Conservation (phyloP, 2,888 invertebrate species). For the Nudaria mundana region DNA sequence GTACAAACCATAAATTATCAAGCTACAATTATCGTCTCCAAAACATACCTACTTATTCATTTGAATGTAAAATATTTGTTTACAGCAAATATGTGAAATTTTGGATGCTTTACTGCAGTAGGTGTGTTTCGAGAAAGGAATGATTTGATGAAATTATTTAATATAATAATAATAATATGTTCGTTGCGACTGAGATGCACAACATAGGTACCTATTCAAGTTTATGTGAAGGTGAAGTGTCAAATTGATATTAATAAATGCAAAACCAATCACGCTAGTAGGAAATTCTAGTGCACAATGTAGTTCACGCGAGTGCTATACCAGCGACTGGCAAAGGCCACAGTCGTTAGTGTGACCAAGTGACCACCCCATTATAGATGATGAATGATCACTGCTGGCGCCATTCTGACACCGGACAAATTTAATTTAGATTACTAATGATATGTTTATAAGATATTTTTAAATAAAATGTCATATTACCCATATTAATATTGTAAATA, state of each 20-base stretch:
- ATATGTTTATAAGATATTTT: slow-evolving; percentile 39
- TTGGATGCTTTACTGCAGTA: no score
- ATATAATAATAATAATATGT: no score
- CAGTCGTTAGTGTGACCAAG: slow-evolving; percentile 66
- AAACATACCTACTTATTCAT: slow-evolving; percentile 30
- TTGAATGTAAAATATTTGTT: no score
- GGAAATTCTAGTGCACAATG: slow-evolving; percentile 3
- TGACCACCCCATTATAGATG: slow-evolving; percentile 67
- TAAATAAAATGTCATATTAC: slow-evolving; percentile 32
- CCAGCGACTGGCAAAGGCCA: slow-evolving; percentile 42
- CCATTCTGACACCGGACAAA: slow-evolving; percentile 68
- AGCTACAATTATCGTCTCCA: slow-evolving; percentile 27
- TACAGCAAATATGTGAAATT: no score
- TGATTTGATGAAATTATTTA: no score
- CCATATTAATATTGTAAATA: no score
- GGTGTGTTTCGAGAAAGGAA: no score
- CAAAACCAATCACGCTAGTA: no score
- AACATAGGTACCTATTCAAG: slow-evolving; percentile 25
- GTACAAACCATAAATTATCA: slow-evolving; percentile 28
- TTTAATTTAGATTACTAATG: slow-evolving; percentile 75
- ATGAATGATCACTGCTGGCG: slow-evolving; percentile 70
- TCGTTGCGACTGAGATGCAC: no score
- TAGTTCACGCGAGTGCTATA: background rate
- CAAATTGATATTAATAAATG: slow-evolving; percentile 15
- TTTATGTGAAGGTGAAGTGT: slow-evolving; percentile 23